Base-by-base conservation (phyloP, 2,888 invertebrate species). In the Schizaphis graminum region DNA sequence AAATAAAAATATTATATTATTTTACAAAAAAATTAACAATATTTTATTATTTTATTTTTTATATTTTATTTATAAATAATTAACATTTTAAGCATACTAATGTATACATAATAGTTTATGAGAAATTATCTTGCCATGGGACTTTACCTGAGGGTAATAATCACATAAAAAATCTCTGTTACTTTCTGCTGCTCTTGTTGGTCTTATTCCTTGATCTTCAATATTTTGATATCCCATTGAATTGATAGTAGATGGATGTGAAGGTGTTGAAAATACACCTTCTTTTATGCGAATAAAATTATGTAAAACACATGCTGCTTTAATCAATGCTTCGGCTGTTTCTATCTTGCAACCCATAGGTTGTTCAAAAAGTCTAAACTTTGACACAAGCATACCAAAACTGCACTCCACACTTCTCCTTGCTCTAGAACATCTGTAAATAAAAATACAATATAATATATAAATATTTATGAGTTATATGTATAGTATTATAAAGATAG, bases 361-460 rank as follows among this genome's bases (percentile, higher is more conserved):
- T 91, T 53, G 35, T 47, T 91, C 91, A 89, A 94, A 93, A n/a
- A 94, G 56, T 44, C 94, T 67, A 57, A 94, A 92, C 41, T 87
- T 53, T 57, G 92, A 93, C 5, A 91, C 57, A 56, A 94, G 84
- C 49, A 94, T 94, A 24, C 94, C 89, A 93, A 94, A 89, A 47
- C 89, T 41, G 53, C 93, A 94, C 84, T 94, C 89, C 16, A 92
- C 93, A 49, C 56, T 85, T 90, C 92, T 86, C 44, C 89, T 89
- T 57, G 57, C 89, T 61, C 89, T 89, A 26, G 41, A 89, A 44
- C 89, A 89, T 41, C 89, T 89, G 44, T 11, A 26, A 57, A 57
- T 41, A 41, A 92, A 92, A 86, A 94, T 57, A 57, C 57, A 57
- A 26, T 57, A 24, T 44, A 87, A 61, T 61, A 61, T 61, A 61